Conservation (phyloP, 2,113 vertebrate species). For the Rhadina sibilatrix region DNA sequence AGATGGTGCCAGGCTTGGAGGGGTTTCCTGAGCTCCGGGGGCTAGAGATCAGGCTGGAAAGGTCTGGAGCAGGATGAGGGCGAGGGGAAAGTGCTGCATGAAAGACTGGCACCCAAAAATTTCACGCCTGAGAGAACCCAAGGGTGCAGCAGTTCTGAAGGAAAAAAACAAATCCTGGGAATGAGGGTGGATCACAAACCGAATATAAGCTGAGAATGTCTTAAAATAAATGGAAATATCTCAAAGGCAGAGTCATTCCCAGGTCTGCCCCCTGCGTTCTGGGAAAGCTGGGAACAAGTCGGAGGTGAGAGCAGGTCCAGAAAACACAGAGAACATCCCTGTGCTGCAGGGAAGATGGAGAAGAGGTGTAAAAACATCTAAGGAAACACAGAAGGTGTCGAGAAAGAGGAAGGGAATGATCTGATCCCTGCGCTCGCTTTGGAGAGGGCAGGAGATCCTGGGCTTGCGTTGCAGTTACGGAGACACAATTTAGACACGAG, state of each 20-base stretch:
- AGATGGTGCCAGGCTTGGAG: neutral
- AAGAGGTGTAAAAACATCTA: neutral
- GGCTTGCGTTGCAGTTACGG: accelerated
- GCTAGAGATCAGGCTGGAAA: neutral
- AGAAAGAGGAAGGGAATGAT: neutral
- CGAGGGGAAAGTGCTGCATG: neutral
- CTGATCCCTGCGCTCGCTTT: neutral
- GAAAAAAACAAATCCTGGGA: neutral
- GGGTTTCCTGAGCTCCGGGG: neutral
- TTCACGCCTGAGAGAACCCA: neutral
- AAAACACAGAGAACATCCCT: neutral
- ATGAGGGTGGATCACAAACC: neutral
- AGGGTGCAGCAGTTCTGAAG: neutral
- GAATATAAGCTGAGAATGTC: neutral
- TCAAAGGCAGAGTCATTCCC: neutral
- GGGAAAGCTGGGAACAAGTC: neutral
- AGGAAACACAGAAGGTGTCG: neutral
- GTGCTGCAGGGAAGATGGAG: neutral
- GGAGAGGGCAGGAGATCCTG: neutral
- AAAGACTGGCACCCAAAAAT: neutral
- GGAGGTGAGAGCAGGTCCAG: neutral
- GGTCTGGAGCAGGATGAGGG: neutral
- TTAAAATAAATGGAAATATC: neutral
- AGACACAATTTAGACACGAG: neutral
- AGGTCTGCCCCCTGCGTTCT: neutral